Evolutionary conservation across 2,797 vertebrate species (phyloP), one percentile per base, ranked within the genome.

Genomic region (Rhyacichthys aspro): DNA sequence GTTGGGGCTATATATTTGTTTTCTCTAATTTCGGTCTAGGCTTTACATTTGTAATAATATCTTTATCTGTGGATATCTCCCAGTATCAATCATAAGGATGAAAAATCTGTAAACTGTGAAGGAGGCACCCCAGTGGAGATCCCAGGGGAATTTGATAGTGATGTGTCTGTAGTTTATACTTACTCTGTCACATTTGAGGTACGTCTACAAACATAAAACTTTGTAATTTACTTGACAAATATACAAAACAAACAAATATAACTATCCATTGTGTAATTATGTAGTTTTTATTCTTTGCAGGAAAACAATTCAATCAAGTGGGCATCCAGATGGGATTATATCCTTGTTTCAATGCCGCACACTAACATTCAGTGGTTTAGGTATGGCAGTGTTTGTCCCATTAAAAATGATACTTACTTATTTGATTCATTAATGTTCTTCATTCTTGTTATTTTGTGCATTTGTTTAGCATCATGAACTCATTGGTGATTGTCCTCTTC

Each of bases 351-450:
- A 11, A 94, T 96, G 94, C 92, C 94, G 2, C 94, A 96, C 82
- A 94, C 93, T 34, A 95, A 95, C 76, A 95, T 97, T 77, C 94
- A 96, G 82, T 98, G 95, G 95, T 95, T 98, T 79, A 95, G 95
- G 95, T 97, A 88, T 86, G 89, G 18, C 19, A 47, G 34, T 1
- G 44, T 3, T 2, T 41, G 12, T 45, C 45, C 47, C 1, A 52
- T 10, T 38, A 7, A 14, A 9, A 17, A 4, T n/a, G 6, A 55
- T 32, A 15, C 8, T 0, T 9, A 28, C 23, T 28, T 28, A 2
- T 8, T 3, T 43, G 12, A 39, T n/a, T 19, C 11, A 3, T 5
- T 53, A 0, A 66, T 10, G 1, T 17, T 41, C 0, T 58, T 59
- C 1, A 15, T 59, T 14, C 17, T 38, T 32, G 1, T 43, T 36